These are phyloP conservation scores for Calephelis perditalis DNA, from an alignment of 2,888 invertebrate genomes.

Conservation along the genomic window DNA sequence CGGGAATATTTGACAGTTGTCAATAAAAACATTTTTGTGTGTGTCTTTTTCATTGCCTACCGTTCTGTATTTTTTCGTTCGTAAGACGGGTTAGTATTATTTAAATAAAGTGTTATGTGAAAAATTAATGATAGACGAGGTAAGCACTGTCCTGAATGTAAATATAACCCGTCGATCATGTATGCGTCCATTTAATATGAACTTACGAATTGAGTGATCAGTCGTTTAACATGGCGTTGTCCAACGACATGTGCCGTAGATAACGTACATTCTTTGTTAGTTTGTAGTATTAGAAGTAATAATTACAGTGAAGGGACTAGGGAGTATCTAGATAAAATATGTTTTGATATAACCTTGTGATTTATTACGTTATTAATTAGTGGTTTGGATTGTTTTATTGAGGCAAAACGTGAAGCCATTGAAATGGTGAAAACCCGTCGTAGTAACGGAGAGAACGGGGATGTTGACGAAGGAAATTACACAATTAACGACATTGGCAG, in stretches of 20 bases:
- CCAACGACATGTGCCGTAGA: constrained; percentile 68
- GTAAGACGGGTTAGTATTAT: constrained; percentile 47
- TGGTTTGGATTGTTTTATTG: constrained; percentile 52
- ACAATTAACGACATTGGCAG: constrained; percentile 68
- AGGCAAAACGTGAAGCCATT: constrained; percentile 44
- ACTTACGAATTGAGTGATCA: constrained; percentile 32
- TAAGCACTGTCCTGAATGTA: constrained; percentile 32
- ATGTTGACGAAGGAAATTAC: constrained; percentile 70
- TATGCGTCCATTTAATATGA: constrained; percentile 29
- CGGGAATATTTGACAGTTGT: constrained; percentile 72
- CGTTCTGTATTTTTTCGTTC: constrained; percentile 39
- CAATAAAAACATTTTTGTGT: constrained; percentile 66
- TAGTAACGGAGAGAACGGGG: constrained; percentile 75
- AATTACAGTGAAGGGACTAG: constrained; percentile 41
- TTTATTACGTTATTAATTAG: constrained; percentile 52
- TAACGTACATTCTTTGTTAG: constrained; percentile 62
- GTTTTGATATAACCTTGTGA: constrained; percentile 40
- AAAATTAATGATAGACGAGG: constrained; percentile 33
- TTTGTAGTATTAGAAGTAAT: constrained; percentile 44
- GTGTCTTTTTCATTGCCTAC: constrained; percentile 39
- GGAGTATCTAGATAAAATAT: background rate
- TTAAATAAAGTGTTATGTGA: constrained; percentile 30
- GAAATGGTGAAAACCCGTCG: constrained; percentile 78
- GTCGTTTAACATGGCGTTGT: constrained; percentile 68
- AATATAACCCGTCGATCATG: constrained; percentile 25